These are phyloP conservation scores for Piscicola geometra DNA, from an alignment of 2,888 invertebrate genomes.

Conservation along the genomic window DNA sequence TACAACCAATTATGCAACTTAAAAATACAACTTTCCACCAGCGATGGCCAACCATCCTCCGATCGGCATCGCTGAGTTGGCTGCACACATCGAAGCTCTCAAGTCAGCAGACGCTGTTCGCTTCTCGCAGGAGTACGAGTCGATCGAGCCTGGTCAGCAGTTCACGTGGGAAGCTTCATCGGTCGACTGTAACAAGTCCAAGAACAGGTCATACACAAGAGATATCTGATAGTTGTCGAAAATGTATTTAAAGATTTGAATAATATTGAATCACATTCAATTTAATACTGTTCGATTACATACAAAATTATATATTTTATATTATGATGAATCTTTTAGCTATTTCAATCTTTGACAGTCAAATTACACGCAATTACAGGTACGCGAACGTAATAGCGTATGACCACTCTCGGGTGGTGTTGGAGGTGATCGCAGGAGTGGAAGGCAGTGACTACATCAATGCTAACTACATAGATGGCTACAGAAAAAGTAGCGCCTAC, in stretches of 20 bases:
- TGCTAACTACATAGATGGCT: conserved; percentile 98
- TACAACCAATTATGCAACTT: too few relatives aligned
- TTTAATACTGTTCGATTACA: too few relatives aligned
- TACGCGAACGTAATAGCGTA: conserved; percentile 99
- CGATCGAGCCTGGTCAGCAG: conserved; percentile 97
- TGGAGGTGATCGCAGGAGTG: conserved; percentile 68
- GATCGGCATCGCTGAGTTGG: conserved; percentile 85
- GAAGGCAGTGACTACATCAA: conserved; percentile 96
- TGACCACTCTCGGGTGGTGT: conserved; percentile 70
- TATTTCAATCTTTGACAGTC: too few relatives aligned
- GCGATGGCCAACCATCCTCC: conserved; percentile 73
- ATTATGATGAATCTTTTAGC: too few relatives aligned
- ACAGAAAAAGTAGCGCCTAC: conserved; percentile 94
- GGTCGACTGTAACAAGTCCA: conserved; percentile 93
- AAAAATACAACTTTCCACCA: conserved; percentile 39
- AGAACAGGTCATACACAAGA: too few relatives aligned
- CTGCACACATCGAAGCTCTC: conserved; percentile 88
- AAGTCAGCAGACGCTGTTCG: conserved; percentile 92
- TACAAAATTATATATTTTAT: too few relatives aligned
- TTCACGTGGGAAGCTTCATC: conserved; percentile 99
- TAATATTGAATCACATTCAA: too few relatives aligned
- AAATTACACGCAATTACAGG: neutral
- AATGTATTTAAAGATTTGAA: too few relatives aligned
- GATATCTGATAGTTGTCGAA: too few relatives aligned
- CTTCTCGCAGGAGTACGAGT: conserved; percentile 95